Evolutionary conservation across 1,140 invertebrate genomes (phyloP).

Genomic region (Lineus longissimus): DNA sequence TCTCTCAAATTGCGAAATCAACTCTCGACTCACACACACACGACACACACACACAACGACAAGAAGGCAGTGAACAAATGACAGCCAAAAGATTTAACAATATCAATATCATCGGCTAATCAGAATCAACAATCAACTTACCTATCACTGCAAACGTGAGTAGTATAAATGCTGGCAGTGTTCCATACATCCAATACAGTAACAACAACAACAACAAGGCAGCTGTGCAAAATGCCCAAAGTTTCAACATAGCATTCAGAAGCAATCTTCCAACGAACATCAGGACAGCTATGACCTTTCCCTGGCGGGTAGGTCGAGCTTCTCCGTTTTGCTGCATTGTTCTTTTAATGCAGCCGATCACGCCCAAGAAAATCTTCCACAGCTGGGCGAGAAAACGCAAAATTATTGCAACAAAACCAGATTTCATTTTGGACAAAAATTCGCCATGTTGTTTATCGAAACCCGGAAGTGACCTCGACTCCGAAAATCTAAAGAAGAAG

Average conservation of each 20-base stretch:
- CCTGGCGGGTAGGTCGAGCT: too few species aligned
- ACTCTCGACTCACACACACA: background rate
- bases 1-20: slow-evolving; percentile 1
- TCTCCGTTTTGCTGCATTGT: too few species aligned
- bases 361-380: too few species aligned
- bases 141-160: slow-evolving; percentile 61
- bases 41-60: background rate
- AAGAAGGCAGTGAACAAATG: background rate
- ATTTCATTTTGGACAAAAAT: too few species aligned
- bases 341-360: too few species aligned
- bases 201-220: slow-evolving; percentile 67
- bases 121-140: slow-evolving; percentile 27
- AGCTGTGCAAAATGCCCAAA: slow-evolving; percentile 59
- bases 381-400: too few species aligned
- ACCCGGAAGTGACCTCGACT: too few species aligned
- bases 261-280: background rate
- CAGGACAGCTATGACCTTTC: too few species aligned
- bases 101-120: slow-evolving; percentile 19
- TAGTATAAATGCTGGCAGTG: slow-evolving; percentile 66
- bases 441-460: too few species aligned
- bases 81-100: background rate
- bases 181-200: slow-evolving; percentile 78
- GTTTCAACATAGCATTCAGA: slow-evolving; percentile 43
- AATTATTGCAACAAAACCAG: too few species aligned
- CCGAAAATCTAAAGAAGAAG: too few species aligned